Evolutionary conservation across 1,140 invertebrate species (phyloP), one percentile per base, ranked within the genome.

Genomic region (Xylocopa sonorina): DNA sequence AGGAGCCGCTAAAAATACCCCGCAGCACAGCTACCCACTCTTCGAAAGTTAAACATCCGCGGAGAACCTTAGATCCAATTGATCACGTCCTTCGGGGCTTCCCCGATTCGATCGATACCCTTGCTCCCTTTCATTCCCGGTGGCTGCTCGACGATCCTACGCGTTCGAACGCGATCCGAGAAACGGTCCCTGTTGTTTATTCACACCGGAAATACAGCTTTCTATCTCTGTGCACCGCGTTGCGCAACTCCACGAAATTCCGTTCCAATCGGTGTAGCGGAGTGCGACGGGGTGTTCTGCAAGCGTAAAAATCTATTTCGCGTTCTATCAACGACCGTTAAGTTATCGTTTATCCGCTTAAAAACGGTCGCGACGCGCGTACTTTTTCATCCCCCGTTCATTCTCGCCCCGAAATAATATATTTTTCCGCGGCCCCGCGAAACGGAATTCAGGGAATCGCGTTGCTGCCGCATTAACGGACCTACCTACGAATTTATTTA

Each of bases 41-140:
- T 68, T 10, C 5, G 32, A 51, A 53, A 53, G 66, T 68, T 68
- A 53, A 68, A 68, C 66, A 53, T 68, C 32, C 66, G 48, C 14
- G 32, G 32, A 68, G 32, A 14, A 51, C 48, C 66, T 68, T 51
- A 38, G 32, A 68, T 68, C 32, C 32, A 27, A 68, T 68, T 32
- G 48, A 38, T 68, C 48, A 68, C 32, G n/a, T 53, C 7, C 29
- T 38, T 53, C 16, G 14, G 18, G 29, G n/a, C n/a, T 12, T 53
- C 29, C 50, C 41, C 27, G 29, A 24, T 12, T 16, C 43, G 43
- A 48, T 48, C 63, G 43, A 66, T 66, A n/a, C 63, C 27, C 16
- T 32, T 27, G n/a, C 24, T 18, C 50, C 27, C 41, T 55, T 48
- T 18, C 21, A 14, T 27, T 53, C 3, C 14, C 24, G 21, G 18